Percentiles rank a stretch among this genome's conserved stretches.
Conservation (phyloP, 2,888 invertebrate species). For the Pardosa pseudoannulata region DNA sequence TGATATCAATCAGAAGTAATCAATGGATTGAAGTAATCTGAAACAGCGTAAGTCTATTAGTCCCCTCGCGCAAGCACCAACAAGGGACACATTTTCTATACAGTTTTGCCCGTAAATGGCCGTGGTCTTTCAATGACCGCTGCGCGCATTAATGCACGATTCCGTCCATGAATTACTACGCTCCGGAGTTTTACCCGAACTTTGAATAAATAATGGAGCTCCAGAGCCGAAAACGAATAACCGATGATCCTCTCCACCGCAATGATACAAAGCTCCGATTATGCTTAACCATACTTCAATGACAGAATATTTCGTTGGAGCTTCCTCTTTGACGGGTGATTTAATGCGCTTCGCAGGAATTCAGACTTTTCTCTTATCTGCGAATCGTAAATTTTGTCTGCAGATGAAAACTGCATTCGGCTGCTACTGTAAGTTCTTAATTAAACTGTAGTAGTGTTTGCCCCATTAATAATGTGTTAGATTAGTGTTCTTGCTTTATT, state of each 20-base stretch:
- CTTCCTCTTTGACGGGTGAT: not conserved
- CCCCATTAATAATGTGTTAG: not conserved
- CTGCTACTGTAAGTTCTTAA: not conserved
- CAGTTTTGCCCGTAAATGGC: too few relatives aligned
- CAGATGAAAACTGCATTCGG: not conserved
- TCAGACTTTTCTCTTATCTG: not conserved
- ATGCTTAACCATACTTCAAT: not conserved
- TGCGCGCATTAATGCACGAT: too few relatives aligned
- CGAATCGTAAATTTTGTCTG: not conserved
- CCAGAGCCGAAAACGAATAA: not conserved
- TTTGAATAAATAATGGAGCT: not conserved
- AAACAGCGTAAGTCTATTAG: too few relatives aligned
- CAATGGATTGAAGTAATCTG: too few relatives aligned
- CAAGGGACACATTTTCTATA: too few relatives aligned
- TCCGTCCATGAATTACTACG: too few relatives aligned
- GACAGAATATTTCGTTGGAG: not conserved
- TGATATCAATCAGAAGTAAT: too few relatives aligned
- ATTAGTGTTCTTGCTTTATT: not conserved
- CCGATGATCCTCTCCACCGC: not conserved
- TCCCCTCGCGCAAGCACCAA: too few relatives aligned
- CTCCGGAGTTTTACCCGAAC: not conserved
- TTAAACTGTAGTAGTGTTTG: not conserved
- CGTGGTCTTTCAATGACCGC: too few relatives aligned
- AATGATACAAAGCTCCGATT: not conserved
- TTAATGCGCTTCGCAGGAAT: conserved; percentile 5